Evolutionary conservation across 2,888 invertebrate genomes (phyloP).

Genomic region (Phaonia tiefii): DNA sequence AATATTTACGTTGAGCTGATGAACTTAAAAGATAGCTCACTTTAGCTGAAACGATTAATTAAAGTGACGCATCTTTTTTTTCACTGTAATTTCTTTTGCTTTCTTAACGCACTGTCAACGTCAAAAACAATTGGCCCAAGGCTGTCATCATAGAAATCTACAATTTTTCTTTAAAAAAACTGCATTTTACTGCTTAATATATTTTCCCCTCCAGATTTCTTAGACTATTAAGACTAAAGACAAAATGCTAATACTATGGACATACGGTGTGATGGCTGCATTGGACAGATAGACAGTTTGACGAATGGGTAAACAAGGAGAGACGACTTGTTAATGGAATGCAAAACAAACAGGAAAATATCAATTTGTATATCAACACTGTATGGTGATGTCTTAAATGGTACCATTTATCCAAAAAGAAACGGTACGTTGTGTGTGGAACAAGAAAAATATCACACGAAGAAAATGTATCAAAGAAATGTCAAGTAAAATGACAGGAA

Average conservation of each 20-base stretch:
- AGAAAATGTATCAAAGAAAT: no score
- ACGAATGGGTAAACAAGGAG: not conserved
- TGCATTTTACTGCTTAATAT: not conserved
- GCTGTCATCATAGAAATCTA: conserved; percentile 65
- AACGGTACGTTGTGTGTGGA: no score
- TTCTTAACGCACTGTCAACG: conserved; percentile 64
- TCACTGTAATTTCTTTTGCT: conserved; percentile 9
- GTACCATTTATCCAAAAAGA: conserved; percentile 48
- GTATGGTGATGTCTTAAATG: conserved; percentile 23
- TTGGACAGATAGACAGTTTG: not conserved
- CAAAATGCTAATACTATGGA: not conserved
- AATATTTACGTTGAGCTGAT: no score
- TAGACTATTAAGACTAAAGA: not conserved
- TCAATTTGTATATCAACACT: conserved; percentile 27
- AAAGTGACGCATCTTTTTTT: no score
- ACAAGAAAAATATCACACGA: no score
- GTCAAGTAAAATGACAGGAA: no score
- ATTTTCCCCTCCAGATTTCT: conserved; percentile 5
- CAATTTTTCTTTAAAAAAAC: conserved; percentile 19
- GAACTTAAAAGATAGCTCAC: no score
- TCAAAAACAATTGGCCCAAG: conserved; percentile 61
- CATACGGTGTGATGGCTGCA: not conserved
- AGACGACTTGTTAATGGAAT: conserved; percentile 33
- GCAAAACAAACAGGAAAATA: conserved; percentile 26
- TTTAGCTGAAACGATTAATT: no score